phyloP scores from a whole-genome alignment of 2,888 invertebrate genomes.

The Alentia gelatinosa region DNA sequence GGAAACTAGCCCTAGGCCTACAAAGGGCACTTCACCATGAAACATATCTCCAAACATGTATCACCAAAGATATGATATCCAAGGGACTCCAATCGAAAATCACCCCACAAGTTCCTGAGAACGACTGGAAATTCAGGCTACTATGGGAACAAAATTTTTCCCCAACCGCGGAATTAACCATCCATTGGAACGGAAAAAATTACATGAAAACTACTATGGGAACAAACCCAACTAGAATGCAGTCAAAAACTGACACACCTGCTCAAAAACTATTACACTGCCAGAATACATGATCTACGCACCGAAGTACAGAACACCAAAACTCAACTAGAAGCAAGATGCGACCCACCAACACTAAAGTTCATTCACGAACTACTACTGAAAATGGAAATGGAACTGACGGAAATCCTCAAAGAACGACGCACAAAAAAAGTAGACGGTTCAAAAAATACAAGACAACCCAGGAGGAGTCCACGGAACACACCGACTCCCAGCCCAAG shows the following conservation, averaged over 20 bases:
- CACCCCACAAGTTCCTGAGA: background rate
- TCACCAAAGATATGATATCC: background rate
- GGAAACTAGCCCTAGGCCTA: too few relatives aligned
- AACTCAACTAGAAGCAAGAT: background rate
- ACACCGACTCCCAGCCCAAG: too few relatives aligned
- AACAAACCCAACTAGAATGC: background rate
- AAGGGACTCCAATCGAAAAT: background rate
- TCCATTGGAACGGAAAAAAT: too few relatives aligned
- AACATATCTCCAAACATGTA: background rate
- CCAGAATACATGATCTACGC: background rate
- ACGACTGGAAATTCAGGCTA: background rate
- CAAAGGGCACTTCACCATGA: background rate
- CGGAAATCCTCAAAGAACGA: background rate
- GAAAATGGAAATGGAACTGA: background rate
- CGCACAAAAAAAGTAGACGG: background rate
- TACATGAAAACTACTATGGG: too few relatives aligned
- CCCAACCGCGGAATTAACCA: too few relatives aligned
- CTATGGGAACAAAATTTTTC: background rate
- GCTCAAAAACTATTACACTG: background rate
- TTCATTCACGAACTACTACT: background rate
- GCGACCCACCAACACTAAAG: background rate
- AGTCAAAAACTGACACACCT: background rate
- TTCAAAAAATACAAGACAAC: background rate
- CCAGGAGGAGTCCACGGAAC: background rate
- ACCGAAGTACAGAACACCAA: background rate